Base-by-base conservation (phyloP, 2,888 invertebrate genomes). In the Campoplex capitator region DNA sequence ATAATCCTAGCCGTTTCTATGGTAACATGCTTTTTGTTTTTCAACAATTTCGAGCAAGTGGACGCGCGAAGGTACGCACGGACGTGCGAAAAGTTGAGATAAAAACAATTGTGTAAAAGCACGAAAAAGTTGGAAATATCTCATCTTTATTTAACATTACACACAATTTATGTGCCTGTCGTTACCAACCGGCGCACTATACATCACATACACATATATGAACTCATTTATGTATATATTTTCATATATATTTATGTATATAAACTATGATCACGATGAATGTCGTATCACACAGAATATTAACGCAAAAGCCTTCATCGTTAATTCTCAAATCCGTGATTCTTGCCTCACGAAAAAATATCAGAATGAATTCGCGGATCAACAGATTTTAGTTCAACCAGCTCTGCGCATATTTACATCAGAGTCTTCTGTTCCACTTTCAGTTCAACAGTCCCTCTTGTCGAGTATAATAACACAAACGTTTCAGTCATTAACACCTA, bases 401-500 rank as follows among this genome's bases (percentile, higher is more conserved):
- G 16, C 23, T 58, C 58, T 23, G 58, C 77, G n/a, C 32, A 13
- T 54, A 68, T 68, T 68, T 32, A n/a, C 70, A 74, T 74, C 65
- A 83, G 70, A 85, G 67, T 77, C 79, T 77, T 79, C 81, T 35
- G 83, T 58, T 67, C 71, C n/a, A 56, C 79, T 70, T 6, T 70
- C 11, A 16, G 2, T 71, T 62, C 77, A 70, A 83, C 76, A 76
- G 45, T 71, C 2, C 68, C 70, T 75, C 70, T 83, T 75, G 48
- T 85, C 83, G 79, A 77, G 77, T 32, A 77, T 58, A 45, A 23
- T 83, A 88, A 88, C 85, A 84, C 87, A 88, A 86, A 51, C 86
- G 84, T 84, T 78, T 88, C 88, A 88, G 84, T 88, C 86, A 88
- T 87, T 78, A 86, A 88, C 87, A 86, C 77, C 70, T 88, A 86